These are phyloP conservation scores for Meles meles DNA, from an alignment of 2,113 vertebrate genomes.

Conservation along the genomic window DNA sequence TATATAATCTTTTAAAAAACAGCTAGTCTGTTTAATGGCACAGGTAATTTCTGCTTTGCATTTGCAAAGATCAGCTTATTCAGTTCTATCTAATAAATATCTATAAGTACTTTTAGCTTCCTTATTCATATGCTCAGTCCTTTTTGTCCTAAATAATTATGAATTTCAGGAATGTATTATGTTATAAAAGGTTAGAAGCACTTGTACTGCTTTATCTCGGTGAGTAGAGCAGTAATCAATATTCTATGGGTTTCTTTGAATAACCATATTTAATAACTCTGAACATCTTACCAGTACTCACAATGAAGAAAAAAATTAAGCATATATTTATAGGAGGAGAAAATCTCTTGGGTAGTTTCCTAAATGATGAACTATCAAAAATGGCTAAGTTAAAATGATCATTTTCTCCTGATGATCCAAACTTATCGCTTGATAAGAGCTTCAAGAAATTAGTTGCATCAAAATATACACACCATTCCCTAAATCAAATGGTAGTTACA, in stretches of 20 bases:
- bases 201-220: conserved; percentile 1
- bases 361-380: conserved; percentile 8
- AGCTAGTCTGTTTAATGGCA: not conserved
- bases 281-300: not conserved
- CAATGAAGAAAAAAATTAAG: not conserved
- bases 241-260: not conserved
- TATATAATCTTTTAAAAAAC: not conserved
- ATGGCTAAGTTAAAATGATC: not conserved
- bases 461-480: not conserved
- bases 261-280: not conserved
- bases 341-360: not conserved
- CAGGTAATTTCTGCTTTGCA: conserved; percentile 29
- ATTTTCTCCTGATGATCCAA: not conserved
- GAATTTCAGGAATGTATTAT: not conserved
- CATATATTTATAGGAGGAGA: not conserved
- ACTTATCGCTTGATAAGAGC: conserved; percentile 3
- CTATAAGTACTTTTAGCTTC: conserved; percentile 17
- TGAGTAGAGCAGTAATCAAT: not conserved
- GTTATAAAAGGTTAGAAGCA: not conserved
- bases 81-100: not conserved
- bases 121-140: not conserved
- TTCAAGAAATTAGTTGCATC: not conserved
- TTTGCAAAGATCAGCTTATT: conserved; percentile 15
- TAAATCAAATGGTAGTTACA: conserved; percentile 8
- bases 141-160: not conserved